Conservation (phyloP, 2,797 vertebrate species). For the Myripristis murdjan region DNA sequence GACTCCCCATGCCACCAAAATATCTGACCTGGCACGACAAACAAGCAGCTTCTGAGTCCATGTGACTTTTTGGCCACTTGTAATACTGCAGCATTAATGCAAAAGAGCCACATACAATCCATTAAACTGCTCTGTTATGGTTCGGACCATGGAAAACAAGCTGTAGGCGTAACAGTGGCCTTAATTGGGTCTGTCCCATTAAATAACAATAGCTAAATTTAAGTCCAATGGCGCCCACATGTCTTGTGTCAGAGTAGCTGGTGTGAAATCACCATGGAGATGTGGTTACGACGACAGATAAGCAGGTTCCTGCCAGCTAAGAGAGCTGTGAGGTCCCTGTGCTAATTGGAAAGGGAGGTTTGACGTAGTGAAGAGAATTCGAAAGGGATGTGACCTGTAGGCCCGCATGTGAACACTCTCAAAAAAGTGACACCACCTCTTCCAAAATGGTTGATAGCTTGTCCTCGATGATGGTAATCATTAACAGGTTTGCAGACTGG, state of each 20-base stretch:
- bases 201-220: constrained; percentile 50
- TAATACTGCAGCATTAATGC: background rate
- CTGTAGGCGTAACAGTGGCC: background rate
- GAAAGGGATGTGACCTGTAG: background rate
- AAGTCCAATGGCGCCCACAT: constrained; percentile 41
- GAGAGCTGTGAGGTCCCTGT: constrained; percentile 21
- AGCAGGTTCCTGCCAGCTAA: constrained; percentile 43
- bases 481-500: too few species aligned
- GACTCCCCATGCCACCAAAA: too few species aligned
- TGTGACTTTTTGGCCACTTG: background rate
- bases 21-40: too few species aligned
- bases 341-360: constrained; percentile 20
- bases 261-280: constrained; percentile 53
- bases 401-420: too few species aligned
- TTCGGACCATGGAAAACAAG: background rate
- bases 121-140: background rate
- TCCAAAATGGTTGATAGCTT: too few species aligned
- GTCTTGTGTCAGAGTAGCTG: constrained; percentile 50
- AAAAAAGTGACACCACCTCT: too few species aligned
- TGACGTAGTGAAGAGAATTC: background rate
- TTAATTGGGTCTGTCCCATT: constrained; percentile 20
- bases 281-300: constrained; percentile 51
- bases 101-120: background rate
- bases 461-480: too few species aligned
- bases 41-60: too few species aligned